phyloP scores from a whole-genome alignment of 1,140 invertebrate genomes.

The Lepidurus apus region DNA sequence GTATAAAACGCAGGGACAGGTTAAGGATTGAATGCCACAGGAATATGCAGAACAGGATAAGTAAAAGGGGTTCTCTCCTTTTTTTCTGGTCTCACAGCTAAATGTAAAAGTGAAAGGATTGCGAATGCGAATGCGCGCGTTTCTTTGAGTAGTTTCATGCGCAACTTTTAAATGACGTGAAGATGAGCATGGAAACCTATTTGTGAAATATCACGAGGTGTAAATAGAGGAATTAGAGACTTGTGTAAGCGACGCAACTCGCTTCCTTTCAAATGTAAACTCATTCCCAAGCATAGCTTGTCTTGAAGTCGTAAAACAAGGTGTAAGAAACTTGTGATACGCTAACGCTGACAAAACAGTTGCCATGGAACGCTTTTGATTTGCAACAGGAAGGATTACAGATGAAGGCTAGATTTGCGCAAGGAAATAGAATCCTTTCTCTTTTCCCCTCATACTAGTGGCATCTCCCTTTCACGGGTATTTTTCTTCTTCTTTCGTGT shows the following conservation, averaged over 20 bases:
- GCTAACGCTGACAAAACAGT: not conserved
- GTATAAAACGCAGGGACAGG: not conserved
- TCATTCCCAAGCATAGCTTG: not conserved
- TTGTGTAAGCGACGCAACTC: too few species aligned
- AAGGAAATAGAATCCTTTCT: constrained; percentile 15
- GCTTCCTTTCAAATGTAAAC: too few species aligned
- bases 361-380: not conserved
- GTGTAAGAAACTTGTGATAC: not conserved
- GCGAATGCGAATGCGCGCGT: not conserved
- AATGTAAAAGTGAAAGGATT: constrained; percentile 15
- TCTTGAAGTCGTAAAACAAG: not conserved
- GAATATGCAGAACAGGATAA: not conserved
- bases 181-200: too few species aligned
- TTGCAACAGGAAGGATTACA: not conserved
- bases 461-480: too few species aligned
- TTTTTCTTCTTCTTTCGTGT: too few species aligned
- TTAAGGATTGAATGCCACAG: not conserved
- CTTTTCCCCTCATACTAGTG: not conserved
- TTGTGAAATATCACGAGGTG: too few species aligned
- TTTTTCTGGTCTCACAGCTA: not conserved
- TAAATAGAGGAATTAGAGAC: too few species aligned
- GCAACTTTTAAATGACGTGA: too few species aligned
- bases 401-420: constrained; percentile 13
- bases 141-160: not conserved
- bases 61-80: constrained; percentile 8